Evolutionary conservation across 35 echinoderm and acorn worm genomes (phyloP).

Genomic region (Chiridota heheva): DNA sequence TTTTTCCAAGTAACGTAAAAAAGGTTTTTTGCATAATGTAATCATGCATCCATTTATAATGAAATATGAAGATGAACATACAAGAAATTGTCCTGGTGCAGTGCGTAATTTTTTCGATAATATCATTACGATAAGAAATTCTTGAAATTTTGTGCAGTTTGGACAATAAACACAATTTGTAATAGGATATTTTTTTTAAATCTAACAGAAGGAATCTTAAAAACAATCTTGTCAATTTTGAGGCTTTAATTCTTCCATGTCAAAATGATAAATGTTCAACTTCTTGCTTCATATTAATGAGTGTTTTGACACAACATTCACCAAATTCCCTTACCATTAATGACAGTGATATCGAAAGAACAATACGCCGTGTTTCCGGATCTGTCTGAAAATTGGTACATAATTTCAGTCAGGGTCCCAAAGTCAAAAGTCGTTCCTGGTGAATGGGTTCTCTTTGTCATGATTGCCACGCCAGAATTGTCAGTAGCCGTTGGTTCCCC

Average conservation of each 20-base stretch:
- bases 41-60: too few relatives aligned
- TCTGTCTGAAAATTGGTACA: slow-evolving; percentile 32
- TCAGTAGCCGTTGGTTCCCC: slow-evolving; percentile 43
- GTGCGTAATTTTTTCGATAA: too few relatives aligned
- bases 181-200: too few relatives aligned
- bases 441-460: slow-evolving; percentile 24
- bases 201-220: not conserved
- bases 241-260: not conserved
- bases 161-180: too few relatives aligned
- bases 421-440: slow-evolving; percentile 22
- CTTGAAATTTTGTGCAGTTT: too few relatives aligned
- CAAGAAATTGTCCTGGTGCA: too few relatives aligned
- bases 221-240: not conserved
- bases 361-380: slow-evolving; percentile 52
- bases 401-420: slow-evolving; percentile 26
- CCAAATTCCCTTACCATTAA: slow-evolving; percentile 16
- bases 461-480: slow-evolving; percentile 29
- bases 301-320: not conserved
- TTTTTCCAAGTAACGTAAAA: too few relatives aligned
- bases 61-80: too few relatives aligned
- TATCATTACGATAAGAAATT: too few relatives aligned
- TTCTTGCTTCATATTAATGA: not conserved
- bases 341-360: slow-evolving; percentile 48
- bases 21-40: too few relatives aligned
- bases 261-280: not conserved